These are phyloP conservation scores for Isichthys henryi DNA, from an alignment of 2,113 vertebrate genomes.

Conservation along the genomic window DNA sequence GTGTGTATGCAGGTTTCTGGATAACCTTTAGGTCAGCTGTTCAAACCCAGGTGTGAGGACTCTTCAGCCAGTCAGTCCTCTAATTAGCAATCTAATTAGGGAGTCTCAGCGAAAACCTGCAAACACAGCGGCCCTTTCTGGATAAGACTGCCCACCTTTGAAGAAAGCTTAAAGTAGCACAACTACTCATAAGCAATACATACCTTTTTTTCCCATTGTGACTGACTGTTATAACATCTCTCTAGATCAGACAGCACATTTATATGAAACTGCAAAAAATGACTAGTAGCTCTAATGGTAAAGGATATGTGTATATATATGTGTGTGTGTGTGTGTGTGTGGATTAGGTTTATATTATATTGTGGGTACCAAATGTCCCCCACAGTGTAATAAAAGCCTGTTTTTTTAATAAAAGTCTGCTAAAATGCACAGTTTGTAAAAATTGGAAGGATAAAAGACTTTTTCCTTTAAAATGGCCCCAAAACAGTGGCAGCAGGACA, in stretches of 20 bases:
- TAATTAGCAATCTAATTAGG: background rate
- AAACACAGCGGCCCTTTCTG: background rate
- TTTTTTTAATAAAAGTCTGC: background rate
- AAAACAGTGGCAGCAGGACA: background rate
- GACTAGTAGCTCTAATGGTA: background rate
- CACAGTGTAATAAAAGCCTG: too few relatives aligned
- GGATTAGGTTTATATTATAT: too few relatives aligned
- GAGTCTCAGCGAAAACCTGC: background rate
- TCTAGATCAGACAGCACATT: background rate
- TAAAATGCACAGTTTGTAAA: background rate
- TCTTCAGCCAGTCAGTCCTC: background rate
- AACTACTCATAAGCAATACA: background rate
- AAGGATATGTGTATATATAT: background rate
- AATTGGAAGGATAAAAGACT: background rate
- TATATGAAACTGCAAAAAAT: background rate
- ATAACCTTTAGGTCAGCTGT: background rate
- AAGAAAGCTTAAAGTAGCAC: background rate
- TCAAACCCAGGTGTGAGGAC: background rate
- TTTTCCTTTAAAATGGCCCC: background rate
- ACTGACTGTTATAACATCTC: background rate
- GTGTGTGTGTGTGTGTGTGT: background rate
- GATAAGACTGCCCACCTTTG: background rate
- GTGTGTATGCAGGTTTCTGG: background rate
- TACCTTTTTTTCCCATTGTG: background rate
- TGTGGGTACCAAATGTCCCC: too few relatives aligned